Evolutionary conservation across 2,888 invertebrate species (phyloP).

Genomic region (Athrips mouffetella): DNA sequence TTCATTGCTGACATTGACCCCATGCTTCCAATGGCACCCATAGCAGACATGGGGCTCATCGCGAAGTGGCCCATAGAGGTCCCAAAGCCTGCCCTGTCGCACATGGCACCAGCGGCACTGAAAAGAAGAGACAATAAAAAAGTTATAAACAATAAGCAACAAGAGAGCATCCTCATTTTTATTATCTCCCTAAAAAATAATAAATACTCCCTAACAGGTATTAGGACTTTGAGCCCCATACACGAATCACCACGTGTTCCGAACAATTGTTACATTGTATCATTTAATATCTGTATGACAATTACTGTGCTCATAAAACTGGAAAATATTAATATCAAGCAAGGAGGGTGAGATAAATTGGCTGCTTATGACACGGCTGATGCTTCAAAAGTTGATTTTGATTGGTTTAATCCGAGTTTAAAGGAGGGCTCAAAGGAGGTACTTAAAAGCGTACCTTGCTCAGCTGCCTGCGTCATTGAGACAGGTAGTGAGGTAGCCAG

Average conservation of each 20-base stretch:
- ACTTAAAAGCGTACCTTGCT: conserved; percentile 8
- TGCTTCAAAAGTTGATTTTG: conserved; percentile 12
- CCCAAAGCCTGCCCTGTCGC: conserved; percentile 81
- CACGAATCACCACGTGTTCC: conserved; percentile 47
- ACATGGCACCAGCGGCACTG: conserved; percentile 87
- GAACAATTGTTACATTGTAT: conserved; percentile 37
- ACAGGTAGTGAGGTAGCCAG: conserved; percentile 1
- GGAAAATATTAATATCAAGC: conserved; percentile 66
- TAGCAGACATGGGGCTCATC: conserved; percentile 75
- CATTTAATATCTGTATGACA: conserved; percentile 65
- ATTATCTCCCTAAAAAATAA: conserved; percentile 29
- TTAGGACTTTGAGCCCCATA: conserved; percentile 25
- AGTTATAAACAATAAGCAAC: too few relatives aligned
- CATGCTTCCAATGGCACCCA: conserved; percentile 78
- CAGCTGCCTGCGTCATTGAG: not conserved
- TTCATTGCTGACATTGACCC: conserved; percentile 78
- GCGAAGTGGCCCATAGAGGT: conserved; percentile 78
- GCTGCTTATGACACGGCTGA: conserved; percentile 41
- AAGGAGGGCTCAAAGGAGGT: conserved; percentile 5
- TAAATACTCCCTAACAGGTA: conserved; percentile 27
- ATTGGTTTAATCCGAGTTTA: conserved; percentile 9
- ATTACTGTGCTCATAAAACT: conserved; percentile 62
- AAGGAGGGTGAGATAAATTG: conserved; percentile 54
- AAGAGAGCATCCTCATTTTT: not conserved
- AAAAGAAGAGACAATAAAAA: conserved; percentile 9